Base-by-base conservation (phyloP, 1,140 invertebrate species). In the Sitophilus oryzae region DNA sequence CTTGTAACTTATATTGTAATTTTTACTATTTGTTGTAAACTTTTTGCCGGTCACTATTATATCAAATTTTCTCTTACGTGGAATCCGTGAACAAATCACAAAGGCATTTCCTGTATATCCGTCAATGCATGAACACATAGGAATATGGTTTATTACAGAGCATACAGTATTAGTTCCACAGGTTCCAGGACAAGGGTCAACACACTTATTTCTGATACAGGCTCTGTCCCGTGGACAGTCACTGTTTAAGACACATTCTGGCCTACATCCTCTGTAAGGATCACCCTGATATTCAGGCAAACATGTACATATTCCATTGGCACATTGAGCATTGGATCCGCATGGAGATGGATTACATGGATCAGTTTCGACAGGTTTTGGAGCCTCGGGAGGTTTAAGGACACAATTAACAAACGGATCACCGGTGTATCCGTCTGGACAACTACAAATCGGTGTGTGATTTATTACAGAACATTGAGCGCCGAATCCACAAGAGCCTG, bases 391-490 rank as follows among this genome's bases (percentile, higher is more conserved):
- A 63, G 75, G 77, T 56, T 75, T 67, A 2, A 70, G 69, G 35
- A 69, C 75, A 59, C 86, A 89, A 54, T 70, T 77, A 30, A 75
- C 76, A 53, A 87, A 85, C 35, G 86, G 84, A 76, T 89, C 82
- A 35, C 86, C 86, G 42, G 78, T 78, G 60, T 81, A 86, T 52
- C 82, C 80, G 48, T 78, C 73, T 37, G 77, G 71, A 70, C 86
- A 89, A 34, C 77, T 77, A 64, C 83, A 86, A 34, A 79, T 77
- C 11, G 83, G 78, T 44, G 75, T 80, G 56, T 84, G 81, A 67
- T 83, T 83, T 11, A 80, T 73, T 20, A 84, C 79, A 54, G 62
- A 71, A 63, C 86, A 88, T 2, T 77, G 64, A 10, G 85, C 79
- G 57, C 77, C 76, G 16, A 77, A 52, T 41, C 84, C 85, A 71